These are phyloP conservation scores for Lepidochrysops patricia DNA, from an alignment of 2,888 invertebrate species.

Conservation along the genomic window DNA sequence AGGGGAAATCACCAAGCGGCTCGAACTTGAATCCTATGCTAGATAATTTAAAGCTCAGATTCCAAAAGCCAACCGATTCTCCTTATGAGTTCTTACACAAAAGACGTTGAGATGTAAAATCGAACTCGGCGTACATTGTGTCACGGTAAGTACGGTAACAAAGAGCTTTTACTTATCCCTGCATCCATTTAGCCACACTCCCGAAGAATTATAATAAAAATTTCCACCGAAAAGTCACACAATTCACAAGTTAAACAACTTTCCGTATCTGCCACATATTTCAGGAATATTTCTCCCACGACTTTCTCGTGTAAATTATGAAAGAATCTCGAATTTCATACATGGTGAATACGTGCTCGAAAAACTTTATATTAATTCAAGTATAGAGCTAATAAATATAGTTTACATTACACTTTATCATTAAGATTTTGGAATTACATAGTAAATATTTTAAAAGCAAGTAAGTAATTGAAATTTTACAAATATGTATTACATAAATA, in stretches of 20 bases:
- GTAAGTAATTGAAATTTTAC: no score
- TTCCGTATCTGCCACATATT: constrained; percentile 6
- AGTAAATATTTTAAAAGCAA: no score
- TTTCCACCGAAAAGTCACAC: constrained; percentile 3
- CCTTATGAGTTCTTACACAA: constrained; percentile 14
- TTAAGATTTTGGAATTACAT: no score
- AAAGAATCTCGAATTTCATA: background rate
- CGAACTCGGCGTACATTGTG: background rate
- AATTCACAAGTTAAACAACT: constrained; percentile 8
- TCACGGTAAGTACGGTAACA: background rate
- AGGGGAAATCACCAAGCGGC: background rate
- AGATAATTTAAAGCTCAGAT: background rate
- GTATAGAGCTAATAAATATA: no score
- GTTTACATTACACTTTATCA: no score
- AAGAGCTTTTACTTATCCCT: constrained; percentile 1
- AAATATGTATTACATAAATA: no score
- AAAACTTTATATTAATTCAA: background rate
- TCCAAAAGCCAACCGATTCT: background rate
- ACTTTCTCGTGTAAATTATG: background rate
- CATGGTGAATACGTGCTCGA: background rate
- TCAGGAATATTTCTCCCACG: background rate
- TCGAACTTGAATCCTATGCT: background rate
- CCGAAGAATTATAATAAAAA: background rate
- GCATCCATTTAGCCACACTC: constrained; percentile 1
- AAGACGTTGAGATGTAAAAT: constrained; percentile 16